Conservation (phyloP, 1,140 invertebrate species). For the Pseudomyrmex sp. region DNA sequence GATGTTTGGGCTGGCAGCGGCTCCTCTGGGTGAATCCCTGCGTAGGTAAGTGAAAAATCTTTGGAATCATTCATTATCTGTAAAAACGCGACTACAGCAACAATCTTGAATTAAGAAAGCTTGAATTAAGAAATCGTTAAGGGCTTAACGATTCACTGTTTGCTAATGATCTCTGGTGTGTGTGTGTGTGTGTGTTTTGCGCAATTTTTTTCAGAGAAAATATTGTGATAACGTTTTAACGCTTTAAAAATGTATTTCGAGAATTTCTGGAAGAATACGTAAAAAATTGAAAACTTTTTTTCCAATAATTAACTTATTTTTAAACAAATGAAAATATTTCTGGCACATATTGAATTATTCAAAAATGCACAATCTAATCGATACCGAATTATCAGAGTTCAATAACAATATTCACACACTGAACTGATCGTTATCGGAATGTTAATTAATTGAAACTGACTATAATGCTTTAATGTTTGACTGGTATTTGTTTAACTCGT, state of each 20-base stretch:
- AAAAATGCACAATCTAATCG: not conserved
- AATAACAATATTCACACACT: constrained; percentile 28
- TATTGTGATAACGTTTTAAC: no score
- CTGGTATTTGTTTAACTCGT: constrained; percentile 17
- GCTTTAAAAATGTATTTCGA: no score
- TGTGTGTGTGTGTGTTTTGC: no score
- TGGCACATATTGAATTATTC: not conserved
- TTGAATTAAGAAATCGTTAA: no score
- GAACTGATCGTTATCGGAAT: constrained; percentile 6
- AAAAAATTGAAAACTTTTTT: not conserved
- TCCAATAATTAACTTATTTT: constrained; percentile 10
- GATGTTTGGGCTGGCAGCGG: constrained; percentile 95
- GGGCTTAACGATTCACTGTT: no score
- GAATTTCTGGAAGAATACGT: not conserved
- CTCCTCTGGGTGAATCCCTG: constrained; percentile 97
- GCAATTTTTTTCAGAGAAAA: no score
- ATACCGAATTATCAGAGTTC: constrained; percentile 16
- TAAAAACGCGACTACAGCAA: no score
- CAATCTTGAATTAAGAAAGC: no score
- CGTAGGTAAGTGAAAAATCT: constrained; percentile 89
- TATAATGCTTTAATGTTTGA: constrained; percentile 18
- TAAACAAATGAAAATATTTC: not conserved
- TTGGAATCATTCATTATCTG: constrained; percentile 1
- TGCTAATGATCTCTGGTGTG: no score
- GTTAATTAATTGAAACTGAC: constrained; percentile 44